phyloP scores from a whole-genome alignment of 2,888 invertebrate genomes.

The Limnephilus rhombicus region DNA sequence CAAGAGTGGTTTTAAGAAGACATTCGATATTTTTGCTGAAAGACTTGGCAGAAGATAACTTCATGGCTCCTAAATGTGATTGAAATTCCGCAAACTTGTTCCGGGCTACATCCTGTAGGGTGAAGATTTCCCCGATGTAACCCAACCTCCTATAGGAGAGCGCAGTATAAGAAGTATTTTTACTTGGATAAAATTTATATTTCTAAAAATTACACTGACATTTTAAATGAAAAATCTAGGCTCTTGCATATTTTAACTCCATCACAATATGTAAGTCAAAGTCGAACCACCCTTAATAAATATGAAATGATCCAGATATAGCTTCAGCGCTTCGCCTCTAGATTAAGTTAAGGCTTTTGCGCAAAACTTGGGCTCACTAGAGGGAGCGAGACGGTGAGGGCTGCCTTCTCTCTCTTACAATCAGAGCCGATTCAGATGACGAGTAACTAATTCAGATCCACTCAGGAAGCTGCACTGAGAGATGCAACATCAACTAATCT shows the following conservation, averaged over 20 bases:
- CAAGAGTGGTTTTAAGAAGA: no score
- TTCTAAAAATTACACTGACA: no score
- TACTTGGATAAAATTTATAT: no score
- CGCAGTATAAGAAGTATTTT: no score
- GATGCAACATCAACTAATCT: background rate
- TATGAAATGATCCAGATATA: conserved; percentile 39
- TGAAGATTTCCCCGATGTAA: no score
- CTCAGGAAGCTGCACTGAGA: background rate
- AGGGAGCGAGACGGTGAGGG: background rate
- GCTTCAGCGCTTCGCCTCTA: conserved; percentile 16
- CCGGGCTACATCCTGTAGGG: no score
- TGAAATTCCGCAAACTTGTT: no score
- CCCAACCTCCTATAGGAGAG: no score
- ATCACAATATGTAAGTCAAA: background rate
- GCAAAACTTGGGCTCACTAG: background rate
- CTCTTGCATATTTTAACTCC: background rate
- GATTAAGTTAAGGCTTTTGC: conserved; percentile 24
- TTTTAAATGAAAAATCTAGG: no score
- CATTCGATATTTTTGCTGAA: no score
- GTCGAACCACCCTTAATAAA: conserved; percentile 19
- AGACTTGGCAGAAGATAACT: no score
- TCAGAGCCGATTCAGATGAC: conserved; percentile 16
- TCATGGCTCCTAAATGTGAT: no score
- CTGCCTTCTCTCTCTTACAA: background rate
- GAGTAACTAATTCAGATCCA: background rate